phyloP scores from a whole-genome alignment of 2,797 vertebrate genomes.

The Sebastes steindachneri region DNA sequence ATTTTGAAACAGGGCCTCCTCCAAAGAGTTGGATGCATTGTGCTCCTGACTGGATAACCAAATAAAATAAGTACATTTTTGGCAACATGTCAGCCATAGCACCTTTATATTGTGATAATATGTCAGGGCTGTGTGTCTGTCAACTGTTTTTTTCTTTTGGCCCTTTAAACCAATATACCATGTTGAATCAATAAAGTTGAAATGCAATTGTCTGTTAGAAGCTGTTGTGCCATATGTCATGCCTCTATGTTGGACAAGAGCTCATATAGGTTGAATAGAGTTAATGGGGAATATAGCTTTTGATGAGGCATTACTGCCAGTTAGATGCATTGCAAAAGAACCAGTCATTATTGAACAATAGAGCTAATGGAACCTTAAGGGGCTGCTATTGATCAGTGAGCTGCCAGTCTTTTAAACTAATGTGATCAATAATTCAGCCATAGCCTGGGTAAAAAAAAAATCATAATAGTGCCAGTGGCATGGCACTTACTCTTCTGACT shows the following conservation, averaged over 20 bases:
- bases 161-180: neutral
- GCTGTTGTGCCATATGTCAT: constrained; percentile 27
- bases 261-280: constrained; percentile 11
- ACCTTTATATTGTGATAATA: neutral
- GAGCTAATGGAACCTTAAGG: constrained; percentile 67
- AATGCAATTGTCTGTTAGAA: neutral
- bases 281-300: constrained; percentile 30
- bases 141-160: neutral
- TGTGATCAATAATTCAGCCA: constrained; percentile 68
- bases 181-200: neutral
- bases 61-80: neutral
- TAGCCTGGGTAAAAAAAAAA: constrained; percentile 35
- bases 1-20: neutral
- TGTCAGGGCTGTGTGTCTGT: neutral
- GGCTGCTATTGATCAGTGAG: constrained; percentile 61
- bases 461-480: constrained; percentile 27
- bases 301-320: constrained; percentile 52
- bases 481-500: constrained; percentile 33
- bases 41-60: neutral
- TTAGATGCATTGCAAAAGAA: constrained; percentile 51
- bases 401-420: constrained; percentile 54
- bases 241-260: neutral
- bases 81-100: neutral
- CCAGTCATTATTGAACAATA: constrained; percentile 59
- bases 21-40: no score